Evolutionary conservation across 2,888 invertebrate genomes (phyloP).

Genomic region (Drosophila tanythrix): DNA sequence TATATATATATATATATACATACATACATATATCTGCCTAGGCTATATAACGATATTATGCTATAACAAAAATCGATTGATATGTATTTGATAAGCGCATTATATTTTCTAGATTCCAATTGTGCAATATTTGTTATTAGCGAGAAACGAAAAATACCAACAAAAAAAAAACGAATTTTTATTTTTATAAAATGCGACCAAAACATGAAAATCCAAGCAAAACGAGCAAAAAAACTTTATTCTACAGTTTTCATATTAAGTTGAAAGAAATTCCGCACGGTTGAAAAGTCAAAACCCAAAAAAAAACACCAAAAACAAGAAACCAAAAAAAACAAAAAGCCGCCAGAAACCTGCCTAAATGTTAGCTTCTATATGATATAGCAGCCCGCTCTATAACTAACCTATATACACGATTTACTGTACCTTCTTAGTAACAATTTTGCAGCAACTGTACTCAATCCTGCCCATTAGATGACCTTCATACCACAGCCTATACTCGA

Average conservation of each 20-base stretch:
- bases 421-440: constrained; percentile 74
- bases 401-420: constrained; percentile 71
- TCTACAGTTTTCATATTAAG: constrained; percentile 42
- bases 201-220: constrained; percentile 28
- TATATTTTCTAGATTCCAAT: constrained; percentile 74
- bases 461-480: constrained; percentile 78
- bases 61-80: constrained; percentile 36
- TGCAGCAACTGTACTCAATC: constrained; percentile 77
- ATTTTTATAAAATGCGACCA: constrained; percentile 78
- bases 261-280: constrained; percentile 29
- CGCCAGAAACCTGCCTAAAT: constrained; percentile 63
- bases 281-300: constrained; percentile 11
- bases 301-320: neutral
- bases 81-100: constrained; percentile 69
- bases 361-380: constrained; percentile 59
- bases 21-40: constrained; percentile 43
- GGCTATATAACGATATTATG: constrained; percentile 36
- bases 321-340: constrained; percentile 23
- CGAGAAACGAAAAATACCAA: constrained; percentile 27
- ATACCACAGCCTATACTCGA: constrained; percentile 39
- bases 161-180: constrained; percentile 57
- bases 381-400: constrained; percentile 59
- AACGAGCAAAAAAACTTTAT: constrained; percentile 17
- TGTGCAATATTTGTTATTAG: constrained; percentile 77
- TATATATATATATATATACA: constrained; percentile 17